Base-by-base conservation (phyloP, 2,888 invertebrate genomes). In the Gymnoscelis rufifasciata region DNA sequence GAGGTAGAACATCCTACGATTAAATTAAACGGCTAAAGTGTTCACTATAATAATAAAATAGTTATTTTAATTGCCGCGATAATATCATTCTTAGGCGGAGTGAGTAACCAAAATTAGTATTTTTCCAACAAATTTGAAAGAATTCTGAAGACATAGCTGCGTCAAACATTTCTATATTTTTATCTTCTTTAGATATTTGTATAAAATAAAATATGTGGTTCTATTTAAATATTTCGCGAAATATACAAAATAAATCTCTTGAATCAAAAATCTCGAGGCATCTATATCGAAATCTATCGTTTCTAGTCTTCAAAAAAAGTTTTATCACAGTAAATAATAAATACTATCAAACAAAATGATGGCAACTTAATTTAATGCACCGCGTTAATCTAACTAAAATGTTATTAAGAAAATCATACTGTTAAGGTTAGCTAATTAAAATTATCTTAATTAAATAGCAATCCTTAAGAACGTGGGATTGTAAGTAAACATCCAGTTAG, bases 1-100 rank as follows among this genome's bases (percentile, higher is more conserved):
- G 87, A 87, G 87, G 87, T 87, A 87, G 87, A 86, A 83, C 84
- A 83, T 80, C 82, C 86, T 87, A 86, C 86, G 77, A 78, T 83
- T 83, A 84, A 78, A 83, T 71, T 81, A 83, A 77, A 82, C 78
- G 72, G 78, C 83, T 82, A 82, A 79, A 69, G 71, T 76, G 80
- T 74, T 75, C 73, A 78, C 78, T 75, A 74, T 69, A 59, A 64
- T 68, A 69, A 69, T 78, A 75, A 76, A 76, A 78, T 76, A 74
- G 70, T 78, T 70, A 71, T 74, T 75, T 71, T 62, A 68, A 64
- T 68, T 75, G 81, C 76, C 78, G 71, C 71, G 65, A 70, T 76
- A 78, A 80, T 78, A 82, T 78, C 79, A 74, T 72, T 71, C 69
- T 71, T 83, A 84, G 86, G 86, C 86, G 86, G 86, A 86, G 76